phyloP scores from a whole-genome alignment of 1,140 invertebrate genomes.

The Lepidurus apus region DNA sequence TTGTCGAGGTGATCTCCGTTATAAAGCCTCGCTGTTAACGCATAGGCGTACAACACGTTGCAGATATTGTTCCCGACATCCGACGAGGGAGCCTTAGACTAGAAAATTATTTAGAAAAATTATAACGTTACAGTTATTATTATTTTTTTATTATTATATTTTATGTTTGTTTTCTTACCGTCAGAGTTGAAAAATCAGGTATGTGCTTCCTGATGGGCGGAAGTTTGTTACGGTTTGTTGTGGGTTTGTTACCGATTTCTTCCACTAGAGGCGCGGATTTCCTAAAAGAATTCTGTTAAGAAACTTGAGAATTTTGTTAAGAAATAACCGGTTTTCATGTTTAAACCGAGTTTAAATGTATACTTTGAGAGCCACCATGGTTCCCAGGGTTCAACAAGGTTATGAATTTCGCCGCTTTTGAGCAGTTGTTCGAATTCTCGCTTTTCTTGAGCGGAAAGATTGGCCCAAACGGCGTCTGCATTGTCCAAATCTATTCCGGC shows the following conservation, averaged over 20 bases:
- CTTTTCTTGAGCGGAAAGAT: slow-evolving; percentile 59
- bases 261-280: neutral
- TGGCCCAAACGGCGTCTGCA: slow-evolving; percentile 62
- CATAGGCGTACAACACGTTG: slow-evolving; percentile 26
- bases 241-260: neutral
- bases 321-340: neutral
- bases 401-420: slow-evolving; percentile 54
- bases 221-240: neutral
- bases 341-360: neutral
- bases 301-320: neutral
- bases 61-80: slow-evolving; percentile 27
- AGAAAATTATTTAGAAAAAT: neutral
- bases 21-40: slow-evolving; percentile 9
- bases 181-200: neutral
- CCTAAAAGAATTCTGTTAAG: neutral
- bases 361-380: slow-evolving; percentile 58
- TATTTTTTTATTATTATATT: no score
- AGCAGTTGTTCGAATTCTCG: slow-evolving; percentile 64
- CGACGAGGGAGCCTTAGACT: slow-evolving; percentile 23
- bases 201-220: neutral
- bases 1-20: neutral
- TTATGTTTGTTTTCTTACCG: neutral
- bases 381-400: slow-evolving; percentile 60
- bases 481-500: slow-evolving; percentile 63
- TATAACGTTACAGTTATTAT: neutral